Conservation (phyloP, 2,113 vertebrate species). For the Orcinus orca region DNA sequence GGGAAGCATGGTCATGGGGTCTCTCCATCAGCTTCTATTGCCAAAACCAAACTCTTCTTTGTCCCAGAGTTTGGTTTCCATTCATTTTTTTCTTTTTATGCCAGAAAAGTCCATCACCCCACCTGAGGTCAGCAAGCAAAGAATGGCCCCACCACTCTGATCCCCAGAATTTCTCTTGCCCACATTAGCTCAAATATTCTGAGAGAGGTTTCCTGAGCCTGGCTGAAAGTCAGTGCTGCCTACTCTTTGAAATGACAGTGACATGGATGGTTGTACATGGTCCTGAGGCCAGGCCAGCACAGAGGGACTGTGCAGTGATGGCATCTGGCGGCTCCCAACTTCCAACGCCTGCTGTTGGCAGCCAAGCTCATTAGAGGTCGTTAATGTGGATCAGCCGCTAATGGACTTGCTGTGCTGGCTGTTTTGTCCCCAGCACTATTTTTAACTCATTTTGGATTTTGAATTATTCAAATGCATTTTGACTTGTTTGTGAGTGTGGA, state of each 20-base stretch:
- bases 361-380: conserved; percentile 33
- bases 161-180: not conserved
- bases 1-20: not conserved
- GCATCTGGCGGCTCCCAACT: not conserved
- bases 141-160: not conserved
- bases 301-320: not conserved
- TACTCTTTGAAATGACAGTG: not conserved
- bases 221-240: not conserved
- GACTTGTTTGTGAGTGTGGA: conserved; percentile 52
- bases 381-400: conserved; percentile 60
- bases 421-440: conserved; percentile 44
- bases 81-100: not conserved
- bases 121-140: not conserved
- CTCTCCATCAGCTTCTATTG: not conserved
- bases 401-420: conserved; percentile 38
- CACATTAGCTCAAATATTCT: not conserved
- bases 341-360: not conserved
- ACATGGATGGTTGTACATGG: not conserved
- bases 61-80: not conserved
- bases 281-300: not conserved
- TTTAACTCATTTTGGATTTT: conserved; percentile 65
- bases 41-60: not conserved
- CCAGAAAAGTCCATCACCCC: not conserved
- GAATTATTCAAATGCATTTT: conserved; percentile 58
- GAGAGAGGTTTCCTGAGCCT: not conserved